Conservation (phyloP, 2,113 vertebrate species). For the Aptenodytes forsteri region DNA sequence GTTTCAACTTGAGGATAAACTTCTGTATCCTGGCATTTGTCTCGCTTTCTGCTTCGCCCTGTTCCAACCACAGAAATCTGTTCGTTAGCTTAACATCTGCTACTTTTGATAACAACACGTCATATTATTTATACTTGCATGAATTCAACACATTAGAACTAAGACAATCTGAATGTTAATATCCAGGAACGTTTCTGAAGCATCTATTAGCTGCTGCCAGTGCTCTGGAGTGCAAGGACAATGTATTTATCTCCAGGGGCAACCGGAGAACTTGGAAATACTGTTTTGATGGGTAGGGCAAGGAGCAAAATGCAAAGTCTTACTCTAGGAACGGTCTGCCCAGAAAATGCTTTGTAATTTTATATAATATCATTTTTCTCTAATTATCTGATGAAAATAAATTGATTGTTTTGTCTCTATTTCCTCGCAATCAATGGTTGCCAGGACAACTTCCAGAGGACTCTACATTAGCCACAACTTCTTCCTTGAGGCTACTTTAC, state of each 20-base stretch:
- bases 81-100: slow-evolving; percentile 50
- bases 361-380: slow-evolving; percentile 20
- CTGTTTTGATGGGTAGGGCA: background rate
- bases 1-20: slow-evolving; percentile 85
- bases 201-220: background rate
- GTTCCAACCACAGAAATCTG: slow-evolving; percentile 57
- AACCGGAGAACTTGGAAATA: slow-evolving; percentile 29
- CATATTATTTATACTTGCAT: slow-evolving; percentile 57
- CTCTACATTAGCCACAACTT: background rate
- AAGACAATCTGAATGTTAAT: slow-evolving; percentile 62
- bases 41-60: slow-evolving; percentile 95
- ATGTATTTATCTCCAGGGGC: slow-evolving; percentile 17
- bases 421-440: slow-evolving; percentile 35
- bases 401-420: slow-evolving; percentile 55
- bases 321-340: background rate
- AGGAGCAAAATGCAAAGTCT: background rate
- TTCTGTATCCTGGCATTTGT: slow-evolving; percentile 84
- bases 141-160: slow-evolving; percentile 43
- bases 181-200: slow-evolving; percentile 32
- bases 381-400: slow-evolving; percentile 59
- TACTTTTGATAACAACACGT: slow-evolving; percentile 51
- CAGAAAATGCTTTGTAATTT: slow-evolving; percentile 25
- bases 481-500: background rate
- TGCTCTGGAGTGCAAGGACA: slow-evolving; percentile 27
- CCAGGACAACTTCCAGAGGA: slow-evolving; percentile 23